Percentiles rank a stretch among this genome's conserved stretches.
phyloP scores from a whole-genome alignment of 2,113 vertebrate species.

The Tenrec ecaudatus region DNA sequence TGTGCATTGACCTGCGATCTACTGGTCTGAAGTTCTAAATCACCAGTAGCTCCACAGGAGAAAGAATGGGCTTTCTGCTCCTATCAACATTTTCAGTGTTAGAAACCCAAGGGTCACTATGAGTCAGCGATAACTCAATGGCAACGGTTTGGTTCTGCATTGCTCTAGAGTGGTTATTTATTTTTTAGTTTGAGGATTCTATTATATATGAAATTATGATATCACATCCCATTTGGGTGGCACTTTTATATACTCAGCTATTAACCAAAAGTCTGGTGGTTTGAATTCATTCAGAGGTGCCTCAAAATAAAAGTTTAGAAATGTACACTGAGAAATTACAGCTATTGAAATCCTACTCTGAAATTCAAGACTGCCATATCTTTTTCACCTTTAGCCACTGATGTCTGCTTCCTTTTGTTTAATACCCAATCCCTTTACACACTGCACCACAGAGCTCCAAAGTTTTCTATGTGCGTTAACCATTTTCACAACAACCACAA shows the following conservation, averaged over 20 bases:
- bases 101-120: no score
- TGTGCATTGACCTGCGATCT: no score
- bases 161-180: background rate
- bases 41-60: no score
- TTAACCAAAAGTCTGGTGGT: background rate
- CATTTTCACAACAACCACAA: background rate
- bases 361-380: background rate
- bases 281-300: background rate
- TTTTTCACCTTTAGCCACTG: no score
- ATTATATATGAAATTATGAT: background rate
- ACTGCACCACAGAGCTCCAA: no score
- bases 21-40: no score
- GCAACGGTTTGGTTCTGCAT: no score
- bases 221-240: background rate
- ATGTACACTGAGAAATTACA: background rate
- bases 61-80: no score
- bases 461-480: background rate
- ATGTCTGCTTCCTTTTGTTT: no score
- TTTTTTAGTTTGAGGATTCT: background rate
- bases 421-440: no score
- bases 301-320: background rate
- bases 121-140: no score
- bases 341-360: background rate
- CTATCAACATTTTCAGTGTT: no score
- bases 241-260: background rate